phyloP scores from a whole-genome alignment of 2,113 vertebrate genomes.

The Chrysochloris asiatica region DNA sequence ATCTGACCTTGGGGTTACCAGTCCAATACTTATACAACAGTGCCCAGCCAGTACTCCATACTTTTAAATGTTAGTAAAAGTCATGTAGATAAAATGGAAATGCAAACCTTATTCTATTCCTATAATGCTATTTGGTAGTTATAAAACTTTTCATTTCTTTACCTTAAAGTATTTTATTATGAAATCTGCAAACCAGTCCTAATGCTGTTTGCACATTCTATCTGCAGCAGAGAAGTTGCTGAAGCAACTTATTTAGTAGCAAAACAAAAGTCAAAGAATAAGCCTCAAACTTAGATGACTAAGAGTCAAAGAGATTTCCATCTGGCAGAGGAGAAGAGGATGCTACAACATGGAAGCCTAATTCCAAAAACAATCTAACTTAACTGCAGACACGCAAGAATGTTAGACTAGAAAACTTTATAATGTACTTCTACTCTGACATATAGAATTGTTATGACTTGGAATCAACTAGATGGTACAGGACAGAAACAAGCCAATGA shows the following conservation, averaged over 20 bases:
- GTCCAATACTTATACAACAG: no score
- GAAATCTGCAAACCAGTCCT: not conserved
- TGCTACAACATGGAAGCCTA: not conserved
- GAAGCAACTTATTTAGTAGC: not conserved
- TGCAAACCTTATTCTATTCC: not conserved
- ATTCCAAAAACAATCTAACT: not conserved
- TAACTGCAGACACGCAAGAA: not conserved
- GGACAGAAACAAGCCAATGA: not conserved
- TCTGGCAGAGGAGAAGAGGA: not conserved
- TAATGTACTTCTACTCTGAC: not conserved
- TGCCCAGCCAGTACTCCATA: no score
- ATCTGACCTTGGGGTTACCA: no score
- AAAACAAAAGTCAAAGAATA: not conserved
- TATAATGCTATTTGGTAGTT: not conserved
- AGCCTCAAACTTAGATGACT: not conserved
- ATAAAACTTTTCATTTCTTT: not conserved
- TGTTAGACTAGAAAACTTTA: no score
- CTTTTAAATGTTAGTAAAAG: conserved; percentile 16
- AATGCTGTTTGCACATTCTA: not conserved
- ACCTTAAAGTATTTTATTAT: not conserved
- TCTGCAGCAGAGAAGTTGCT: not conserved
- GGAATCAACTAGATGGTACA: not conserved
- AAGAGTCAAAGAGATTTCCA: not conserved
- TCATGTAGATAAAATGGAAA: not conserved
- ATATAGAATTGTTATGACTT: not conserved